These are phyloP conservation scores for Trachemys scripta DNA, from an alignment of 2,113 vertebrate genomes.

Conservation along the genomic window DNA sequence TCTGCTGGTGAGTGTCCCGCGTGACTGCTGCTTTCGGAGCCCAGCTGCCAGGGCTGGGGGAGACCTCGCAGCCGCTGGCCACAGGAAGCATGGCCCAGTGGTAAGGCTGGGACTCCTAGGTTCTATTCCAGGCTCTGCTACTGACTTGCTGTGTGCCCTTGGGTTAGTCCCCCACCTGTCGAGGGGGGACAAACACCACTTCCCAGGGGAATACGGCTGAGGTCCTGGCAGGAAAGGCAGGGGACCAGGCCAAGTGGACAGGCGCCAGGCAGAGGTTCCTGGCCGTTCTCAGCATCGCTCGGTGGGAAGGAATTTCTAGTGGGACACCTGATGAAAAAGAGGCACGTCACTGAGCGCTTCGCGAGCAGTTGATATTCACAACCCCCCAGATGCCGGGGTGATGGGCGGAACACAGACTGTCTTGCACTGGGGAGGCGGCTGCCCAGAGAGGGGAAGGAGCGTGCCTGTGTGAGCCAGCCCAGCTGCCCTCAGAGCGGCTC, in stretches of 20 bases:
- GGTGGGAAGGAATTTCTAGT: neutral
- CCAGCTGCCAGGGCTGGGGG: fast-evolving
- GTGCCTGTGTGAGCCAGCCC: fast-evolving
- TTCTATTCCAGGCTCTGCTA: neutral
- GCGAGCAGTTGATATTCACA: neutral
- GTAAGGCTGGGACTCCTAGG: neutral
- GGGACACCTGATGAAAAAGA: neutral
- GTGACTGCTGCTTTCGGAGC: neutral
- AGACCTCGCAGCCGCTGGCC: neutral
- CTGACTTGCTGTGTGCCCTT: neutral
- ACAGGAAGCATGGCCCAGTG: neutral
- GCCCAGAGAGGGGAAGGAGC: neutral
- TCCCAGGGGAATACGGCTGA: neutral
- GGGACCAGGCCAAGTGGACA: no score
- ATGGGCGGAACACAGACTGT: no score
- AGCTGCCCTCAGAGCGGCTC: neutral
- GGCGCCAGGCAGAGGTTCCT: no score
- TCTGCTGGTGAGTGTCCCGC: conserved; percentile 89
- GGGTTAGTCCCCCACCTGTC: neutral
- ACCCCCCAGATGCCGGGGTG: no score
- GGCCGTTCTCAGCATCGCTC: no score
- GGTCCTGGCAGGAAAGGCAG: no score
- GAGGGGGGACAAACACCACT: neutral
- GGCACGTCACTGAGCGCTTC: no score
- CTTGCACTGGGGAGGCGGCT: neutral